Conservation (phyloP, 2,888 invertebrate species). For the Tridacna crocea region DNA sequence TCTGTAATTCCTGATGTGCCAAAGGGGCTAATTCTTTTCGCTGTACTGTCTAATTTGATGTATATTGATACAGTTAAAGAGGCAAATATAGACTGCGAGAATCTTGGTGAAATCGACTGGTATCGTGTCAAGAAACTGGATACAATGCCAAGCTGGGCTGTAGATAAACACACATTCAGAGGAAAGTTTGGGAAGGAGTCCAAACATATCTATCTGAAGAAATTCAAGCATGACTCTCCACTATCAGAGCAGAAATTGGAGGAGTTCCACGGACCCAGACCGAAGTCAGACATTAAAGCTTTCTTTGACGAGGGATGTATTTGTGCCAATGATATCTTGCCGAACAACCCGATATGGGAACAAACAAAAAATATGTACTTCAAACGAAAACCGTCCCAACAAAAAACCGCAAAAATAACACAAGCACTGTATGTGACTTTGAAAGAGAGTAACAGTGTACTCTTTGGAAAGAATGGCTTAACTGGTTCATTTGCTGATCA, state of each 20-base stretch:
- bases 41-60: constrained; percentile 29
- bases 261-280: constrained; percentile 46
- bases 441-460: constrained; percentile 1
- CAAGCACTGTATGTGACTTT: constrained; percentile 9
- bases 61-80: constrained; percentile 19
- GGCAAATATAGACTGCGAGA: neutral
- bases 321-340: constrained; percentile 48
- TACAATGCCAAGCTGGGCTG: constrained; percentile 46
- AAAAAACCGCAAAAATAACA: constrained; percentile 44
- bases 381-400: constrained; percentile 32
- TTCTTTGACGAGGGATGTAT: constrained; percentile 50
- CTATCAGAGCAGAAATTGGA: constrained; percentile 24
- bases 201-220: constrained; percentile 40
- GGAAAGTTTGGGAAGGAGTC: constrained; percentile 51
- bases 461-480: neutral
- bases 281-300: constrained; percentile 30
- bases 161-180: constrained; percentile 52
- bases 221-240: constrained; percentile 29
- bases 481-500: neutral
- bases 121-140: constrained; percentile 27
- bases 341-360: constrained; percentile 47
- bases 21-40: constrained; percentile 39
- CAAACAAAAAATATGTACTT: constrained; percentile 38
- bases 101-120: constrained; percentile 23
- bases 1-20: constrained; percentile 28